phyloP scores from a whole-genome alignment of 2,797 vertebrate genomes.

The Coranthus polyacanthus region DNA sequence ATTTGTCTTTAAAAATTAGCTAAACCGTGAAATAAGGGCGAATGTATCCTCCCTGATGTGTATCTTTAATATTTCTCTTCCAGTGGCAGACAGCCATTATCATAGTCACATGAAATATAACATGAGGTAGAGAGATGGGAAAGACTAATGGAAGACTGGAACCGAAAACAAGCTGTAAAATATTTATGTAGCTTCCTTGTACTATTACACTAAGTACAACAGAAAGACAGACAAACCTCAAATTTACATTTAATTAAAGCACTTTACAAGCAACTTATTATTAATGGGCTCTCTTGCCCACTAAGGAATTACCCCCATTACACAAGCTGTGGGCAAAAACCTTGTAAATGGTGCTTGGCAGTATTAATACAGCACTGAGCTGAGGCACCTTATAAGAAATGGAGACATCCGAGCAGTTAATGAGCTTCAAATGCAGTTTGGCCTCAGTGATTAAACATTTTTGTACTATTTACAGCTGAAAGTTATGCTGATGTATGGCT shows the following conservation, averaged over 20 bases:
- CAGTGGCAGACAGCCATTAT: constrained; percentile 43
- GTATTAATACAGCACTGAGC: constrained; percentile 11
- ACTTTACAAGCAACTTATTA: constrained; percentile 17
- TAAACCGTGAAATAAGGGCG: constrained; percentile 28
- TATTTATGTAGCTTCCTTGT: constrained; percentile 35
- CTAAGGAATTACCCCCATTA: neutral
- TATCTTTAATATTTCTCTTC: constrained; percentile 51
- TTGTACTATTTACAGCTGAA: constrained; percentile 27
- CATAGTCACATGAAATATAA: constrained; percentile 38
- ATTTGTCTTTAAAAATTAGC: constrained; percentile 56
- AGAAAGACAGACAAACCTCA: constrained; percentile 28
- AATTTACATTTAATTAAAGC: constrained; percentile 44
- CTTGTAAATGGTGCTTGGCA: constrained; percentile 32
- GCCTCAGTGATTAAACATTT: constrained; percentile 32
- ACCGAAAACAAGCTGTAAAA: constrained; percentile 50
- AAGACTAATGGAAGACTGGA: constrained; percentile 35
- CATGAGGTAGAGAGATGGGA: constrained; percentile 8
- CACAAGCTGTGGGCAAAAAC: constrained; percentile 19
- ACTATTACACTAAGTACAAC: constrained; percentile 22
- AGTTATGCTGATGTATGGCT: constrained; percentile 27
- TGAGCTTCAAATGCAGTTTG: constrained; percentile 48
- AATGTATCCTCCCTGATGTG: constrained; percentile 17
- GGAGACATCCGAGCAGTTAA: constrained; percentile 45
- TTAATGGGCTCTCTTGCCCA: constrained; percentile 14
- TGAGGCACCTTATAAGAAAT: constrained; percentile 17